Evolutionary conservation across 2,797 vertebrate species (phyloP), one percentile per base, ranked within the genome.

Genomic region (Epinephelus malabaricus): DNA sequence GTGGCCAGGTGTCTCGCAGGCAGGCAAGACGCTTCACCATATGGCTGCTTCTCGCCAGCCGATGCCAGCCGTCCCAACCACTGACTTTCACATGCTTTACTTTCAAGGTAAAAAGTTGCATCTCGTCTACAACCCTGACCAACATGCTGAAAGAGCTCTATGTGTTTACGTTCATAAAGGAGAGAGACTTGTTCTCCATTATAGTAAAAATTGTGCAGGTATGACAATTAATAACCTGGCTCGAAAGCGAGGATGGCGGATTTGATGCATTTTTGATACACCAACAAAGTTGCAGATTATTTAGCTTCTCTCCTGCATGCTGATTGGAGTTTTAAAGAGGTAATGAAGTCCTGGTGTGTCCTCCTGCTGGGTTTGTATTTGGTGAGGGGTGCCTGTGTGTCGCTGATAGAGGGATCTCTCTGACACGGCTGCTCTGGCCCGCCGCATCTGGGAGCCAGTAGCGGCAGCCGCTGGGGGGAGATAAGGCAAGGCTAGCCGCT

Each of bases 341-440:
- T 96, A 96, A 96, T 97, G 96, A 96, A 96, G 95, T 95, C 95
- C 95, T 94, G 94, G 92, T 94, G 93, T 94, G 87, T 91, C 95
- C 93, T 94, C 93, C 93, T 92, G 93, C 94, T 93, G 95, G 95
- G 94, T 94, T 95, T 92, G 93, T 93, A 93, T 96, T 96, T 92
- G 94, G 94, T 66, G 85, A 91, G 86, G 85, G 92, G 93, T 86
- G 95, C 92, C 97, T 97, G 97, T 85, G 90, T 93, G 95, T 88
- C 75, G 92, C 95, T 97, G 97, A 97, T 97, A 97, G 93, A 95
- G 93, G 95, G 96, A 96, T 97, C 95, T 95, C 93, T 92, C 93
- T 94, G 95, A 95, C 91, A 95, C 91, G 90, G 93, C 95, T 93
- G 89, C 92, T 93, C 95, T 86, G 85, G 93, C 91, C 87, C 79